Evolutionary conservation across 2,797 vertebrate genomes (phyloP).

Genomic region (Clarias laeviceps): DNA sequence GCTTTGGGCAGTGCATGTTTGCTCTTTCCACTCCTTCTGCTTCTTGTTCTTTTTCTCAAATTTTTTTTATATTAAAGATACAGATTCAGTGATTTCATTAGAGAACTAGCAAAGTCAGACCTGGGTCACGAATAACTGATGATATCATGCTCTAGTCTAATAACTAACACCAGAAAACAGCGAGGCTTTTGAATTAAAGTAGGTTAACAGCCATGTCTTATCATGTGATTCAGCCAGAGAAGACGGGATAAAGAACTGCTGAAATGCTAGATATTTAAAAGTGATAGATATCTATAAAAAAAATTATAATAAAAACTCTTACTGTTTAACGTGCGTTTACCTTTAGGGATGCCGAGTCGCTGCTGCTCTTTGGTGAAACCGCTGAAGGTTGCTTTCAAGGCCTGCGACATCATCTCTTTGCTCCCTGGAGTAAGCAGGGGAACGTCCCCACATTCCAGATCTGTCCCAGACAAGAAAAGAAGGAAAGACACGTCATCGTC

Average conservation of each 20-base stretch:
- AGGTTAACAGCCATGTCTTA: neutral
- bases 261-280: neutral
- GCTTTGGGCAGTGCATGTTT: conserved; percentile 23
- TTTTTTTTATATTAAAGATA: neutral
- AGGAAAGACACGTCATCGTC: conserved; percentile 22
- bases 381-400: conserved; percentile 95
- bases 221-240: neutral
- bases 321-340: conserved; percentile 64
- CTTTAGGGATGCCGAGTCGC: conserved; percentile 94
- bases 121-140: neutral
- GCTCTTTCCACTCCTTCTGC: neutral
- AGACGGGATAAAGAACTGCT: conserved; percentile 1
- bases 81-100: neutral
- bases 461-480: conserved; percentile 67
- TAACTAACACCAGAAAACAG: neutral
- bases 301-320: too few species aligned
- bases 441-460: conserved; percentile 96
- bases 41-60: conserved; percentile 7
- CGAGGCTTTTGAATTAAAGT: neutral
- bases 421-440: conserved; percentile 95
- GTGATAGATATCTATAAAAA: neutral
- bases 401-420: conserved; percentile 99
- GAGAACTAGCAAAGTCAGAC: neutral
- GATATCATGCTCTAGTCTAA: neutral
- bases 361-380: conserved; percentile 97